These are phyloP conservation scores for Pelochelys cantorii DNA, from an alignment of 2,797 vertebrate species.

Conservation along the genomic window DNA sequence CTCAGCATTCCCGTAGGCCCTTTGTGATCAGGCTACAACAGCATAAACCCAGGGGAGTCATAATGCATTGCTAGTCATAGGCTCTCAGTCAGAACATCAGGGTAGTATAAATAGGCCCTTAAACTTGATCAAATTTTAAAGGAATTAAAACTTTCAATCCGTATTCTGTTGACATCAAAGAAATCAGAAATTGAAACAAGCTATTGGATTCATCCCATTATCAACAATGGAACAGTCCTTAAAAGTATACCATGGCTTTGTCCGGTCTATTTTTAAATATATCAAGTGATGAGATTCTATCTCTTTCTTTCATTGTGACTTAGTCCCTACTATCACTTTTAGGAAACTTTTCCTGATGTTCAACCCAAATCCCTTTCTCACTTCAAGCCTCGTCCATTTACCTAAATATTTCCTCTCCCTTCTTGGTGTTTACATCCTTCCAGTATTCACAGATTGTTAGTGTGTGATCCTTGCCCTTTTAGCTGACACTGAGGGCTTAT, in stretches of 20 bases:
- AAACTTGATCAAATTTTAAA: not conserved
- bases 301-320: not conserved
- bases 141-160: not conserved
- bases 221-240: not conserved
- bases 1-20: too few relatives aligned
- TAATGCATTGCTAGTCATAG: not conserved
- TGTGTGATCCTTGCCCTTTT: not conserved
- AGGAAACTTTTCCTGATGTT: not conserved
- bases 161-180: not conserved
- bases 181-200: not conserved
- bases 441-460: not conserved
- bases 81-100: not conserved
- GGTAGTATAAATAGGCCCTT: not conserved
- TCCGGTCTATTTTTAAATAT: not conserved
- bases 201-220: not conserved
- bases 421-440: not conserved
- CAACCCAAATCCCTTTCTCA: not conserved
- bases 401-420: not conserved
- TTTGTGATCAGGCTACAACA: too few relatives aligned
- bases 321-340: not conserved
- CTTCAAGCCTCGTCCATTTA: not conserved
- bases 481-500: fast-evolving
- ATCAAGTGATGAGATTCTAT: not conserved
- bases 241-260: not conserved
- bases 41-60: not conserved